Evolutionary conservation across 2,888 invertebrate genomes (phyloP).

Genomic region (Chrysolina haemoptera): DNA sequence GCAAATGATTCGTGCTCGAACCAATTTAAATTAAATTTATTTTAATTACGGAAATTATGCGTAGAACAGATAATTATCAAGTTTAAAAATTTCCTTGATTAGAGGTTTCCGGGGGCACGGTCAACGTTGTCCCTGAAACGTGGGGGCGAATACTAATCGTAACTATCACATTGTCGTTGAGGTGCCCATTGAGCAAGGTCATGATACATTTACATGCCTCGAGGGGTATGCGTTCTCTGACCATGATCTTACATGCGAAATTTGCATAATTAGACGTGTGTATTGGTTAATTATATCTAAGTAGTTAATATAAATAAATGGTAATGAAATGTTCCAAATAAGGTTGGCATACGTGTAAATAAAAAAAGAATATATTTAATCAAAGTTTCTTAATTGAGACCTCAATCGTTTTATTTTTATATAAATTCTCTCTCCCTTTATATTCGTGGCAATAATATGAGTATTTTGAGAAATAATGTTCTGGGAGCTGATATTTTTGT

Average conservation of each 20-base stretch:
- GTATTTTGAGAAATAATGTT: too few species aligned
- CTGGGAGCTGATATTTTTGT: too few species aligned
- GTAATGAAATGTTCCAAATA: background rate
- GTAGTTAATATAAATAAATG: background rate
- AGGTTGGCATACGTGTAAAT: background rate
- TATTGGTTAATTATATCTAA: background rate
- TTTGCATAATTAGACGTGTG: slow-evolving; percentile 29
- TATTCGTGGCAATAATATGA: too few species aligned
- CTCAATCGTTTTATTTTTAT: background rate
- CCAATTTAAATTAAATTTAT: slow-evolving; percentile 7
- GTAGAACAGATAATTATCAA: slow-evolving; percentile 13
- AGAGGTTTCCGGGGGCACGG: slow-evolving; percentile 51
- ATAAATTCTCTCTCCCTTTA: too few species aligned
- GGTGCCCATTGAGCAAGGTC: slow-evolving; percentile 59
- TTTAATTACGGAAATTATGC: background rate
- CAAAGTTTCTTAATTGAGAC: background rate
- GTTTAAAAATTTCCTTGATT: slow-evolving; percentile 28
- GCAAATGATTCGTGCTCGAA: background rate
- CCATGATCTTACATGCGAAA: slow-evolving; percentile 61
- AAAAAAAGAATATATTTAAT: background rate
- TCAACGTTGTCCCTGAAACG: slow-evolving; percentile 54
- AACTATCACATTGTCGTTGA: slow-evolving; percentile 34
- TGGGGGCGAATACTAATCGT: slow-evolving; percentile 46
- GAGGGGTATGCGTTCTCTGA: slow-evolving; percentile 59
- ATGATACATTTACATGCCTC: slow-evolving; percentile 58